Percentiles rank a stretch among this genome's conserved stretches.
Evolutionary conservation across 1,140 invertebrate species (phyloP).

Genomic region (Daktulosphaira vitifoliae): DNA sequence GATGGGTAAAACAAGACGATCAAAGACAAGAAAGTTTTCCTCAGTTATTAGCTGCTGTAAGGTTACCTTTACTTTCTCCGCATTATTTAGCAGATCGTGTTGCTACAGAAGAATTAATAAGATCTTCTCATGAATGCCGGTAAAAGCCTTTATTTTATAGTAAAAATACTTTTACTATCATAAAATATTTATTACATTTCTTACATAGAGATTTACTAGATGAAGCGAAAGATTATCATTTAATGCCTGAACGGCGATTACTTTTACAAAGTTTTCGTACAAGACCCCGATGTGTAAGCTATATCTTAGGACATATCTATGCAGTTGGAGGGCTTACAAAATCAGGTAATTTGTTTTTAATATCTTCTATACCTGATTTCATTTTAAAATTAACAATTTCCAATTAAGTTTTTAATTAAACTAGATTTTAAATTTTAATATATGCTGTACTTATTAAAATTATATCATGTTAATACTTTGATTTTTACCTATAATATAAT

Average conservation of each 20-base stretch:
- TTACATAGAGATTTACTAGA: conserved; percentile 68
- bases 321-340: conserved; percentile 81
- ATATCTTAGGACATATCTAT: conserved; percentile 70
- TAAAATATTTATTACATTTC: background rate
- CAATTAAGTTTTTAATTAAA: too few species aligned
- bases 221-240: conserved; percentile 73
- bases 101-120: conserved; percentile 70
- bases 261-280: conserved; percentile 67
- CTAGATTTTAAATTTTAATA: too few species aligned
- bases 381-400: too few species aligned
- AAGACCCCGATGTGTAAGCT: conserved; percentile 65
- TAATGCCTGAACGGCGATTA: conserved; percentile 71
- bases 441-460: too few species aligned
- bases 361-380: too few species aligned
- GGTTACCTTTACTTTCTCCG: conserved; percentile 71
- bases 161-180: background rate
- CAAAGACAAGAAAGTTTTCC: conserved; percentile 54
- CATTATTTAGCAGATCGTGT: conserved; percentile 76
- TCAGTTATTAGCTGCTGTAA: conserved; percentile 62
- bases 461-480: too few species aligned
- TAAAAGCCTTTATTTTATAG: conserved; percentile 50
- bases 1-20: conserved; percentile 67
- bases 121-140: conserved; percentile 65
- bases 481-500: too few species aligned
- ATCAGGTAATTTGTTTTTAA: conserved; percentile 49